Evolutionary conservation across 2,797 vertebrate genomes (phyloP).

Genomic region (Cirrhinus mrigala): DNA sequence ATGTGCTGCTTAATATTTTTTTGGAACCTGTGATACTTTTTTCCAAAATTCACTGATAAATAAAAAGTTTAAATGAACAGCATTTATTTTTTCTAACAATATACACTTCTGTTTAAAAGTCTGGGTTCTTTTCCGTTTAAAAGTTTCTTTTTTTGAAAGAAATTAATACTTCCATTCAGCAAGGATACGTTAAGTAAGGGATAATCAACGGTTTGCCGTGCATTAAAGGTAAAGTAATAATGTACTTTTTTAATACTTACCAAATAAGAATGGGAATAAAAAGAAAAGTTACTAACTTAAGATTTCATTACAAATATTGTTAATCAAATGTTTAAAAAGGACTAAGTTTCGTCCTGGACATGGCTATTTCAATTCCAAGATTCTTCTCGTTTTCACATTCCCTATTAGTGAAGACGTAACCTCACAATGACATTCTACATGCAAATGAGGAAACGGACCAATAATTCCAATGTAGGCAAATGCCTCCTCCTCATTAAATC

Average conservation of each 20-base stretch:
- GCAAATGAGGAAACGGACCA: not conserved
- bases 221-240: too few species aligned
- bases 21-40: too few species aligned
- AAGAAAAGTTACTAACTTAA: not conserved
- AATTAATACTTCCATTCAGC: too few species aligned
- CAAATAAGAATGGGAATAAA: not conserved
- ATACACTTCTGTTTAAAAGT: too few species aligned
- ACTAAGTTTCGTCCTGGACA: not conserved
- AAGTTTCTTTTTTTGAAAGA: too few species aligned
- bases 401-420: not conserved
- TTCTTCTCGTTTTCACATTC: not conserved
- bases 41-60: too few species aligned
- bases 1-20: too few species aligned
- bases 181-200: too few species aligned
- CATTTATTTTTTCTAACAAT: too few species aligned
- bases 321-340: not conserved
- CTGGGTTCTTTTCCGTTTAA: too few species aligned
- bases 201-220: too few species aligned
- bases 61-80: too few species aligned
- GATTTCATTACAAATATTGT: not conserved
- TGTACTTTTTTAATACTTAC: not conserved
- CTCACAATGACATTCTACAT: conserved; percentile 29
- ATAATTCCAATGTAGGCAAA: conserved; percentile 13
- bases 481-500: conserved; percentile 14
- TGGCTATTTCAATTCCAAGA: conserved; percentile 12